These are phyloP conservation scores for Clanis bilineata DNA, from an alignment of 2,888 invertebrate species.

Conservation along the genomic window DNA sequence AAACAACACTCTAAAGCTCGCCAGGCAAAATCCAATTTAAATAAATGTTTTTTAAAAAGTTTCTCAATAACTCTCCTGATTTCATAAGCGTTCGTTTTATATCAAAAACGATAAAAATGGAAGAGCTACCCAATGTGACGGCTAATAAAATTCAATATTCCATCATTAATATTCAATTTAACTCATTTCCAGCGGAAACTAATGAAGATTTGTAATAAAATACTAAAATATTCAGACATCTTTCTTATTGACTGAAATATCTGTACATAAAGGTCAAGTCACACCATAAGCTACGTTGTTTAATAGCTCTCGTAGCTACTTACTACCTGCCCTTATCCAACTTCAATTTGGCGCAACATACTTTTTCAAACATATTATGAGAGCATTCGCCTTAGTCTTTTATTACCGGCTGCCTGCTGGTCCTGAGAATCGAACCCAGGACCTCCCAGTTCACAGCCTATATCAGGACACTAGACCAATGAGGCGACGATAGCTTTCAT, in stretches of 20 bases:
- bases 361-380: too few species aligned
- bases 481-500: too few species aligned
- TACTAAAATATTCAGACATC: background rate
- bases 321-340: too few species aligned
- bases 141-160: constrained; percentile 8
- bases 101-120: background rate
- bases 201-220: constrained; percentile 5
- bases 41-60: background rate
- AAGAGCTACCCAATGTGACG: background rate
- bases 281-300: background rate
- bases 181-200: background rate
- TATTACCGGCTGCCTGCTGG: too few species aligned
- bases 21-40: background rate
- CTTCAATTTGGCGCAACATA: too few species aligned
- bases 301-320: too few species aligned
- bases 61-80: background rate
- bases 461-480: too few species aligned
- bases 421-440: too few species aligned
- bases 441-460: too few species aligned
- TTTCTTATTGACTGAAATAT: background rate
- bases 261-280: background rate
- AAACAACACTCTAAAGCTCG: too few species aligned
- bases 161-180: constrained; percentile 6
- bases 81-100: background rate
- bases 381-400: too few species aligned